Percentiles rank a stretch among this genome's conserved stretches.
Evolutionary conservation across 2,888 invertebrate species (phyloP).

Genomic region (Lymantria dispar): DNA sequence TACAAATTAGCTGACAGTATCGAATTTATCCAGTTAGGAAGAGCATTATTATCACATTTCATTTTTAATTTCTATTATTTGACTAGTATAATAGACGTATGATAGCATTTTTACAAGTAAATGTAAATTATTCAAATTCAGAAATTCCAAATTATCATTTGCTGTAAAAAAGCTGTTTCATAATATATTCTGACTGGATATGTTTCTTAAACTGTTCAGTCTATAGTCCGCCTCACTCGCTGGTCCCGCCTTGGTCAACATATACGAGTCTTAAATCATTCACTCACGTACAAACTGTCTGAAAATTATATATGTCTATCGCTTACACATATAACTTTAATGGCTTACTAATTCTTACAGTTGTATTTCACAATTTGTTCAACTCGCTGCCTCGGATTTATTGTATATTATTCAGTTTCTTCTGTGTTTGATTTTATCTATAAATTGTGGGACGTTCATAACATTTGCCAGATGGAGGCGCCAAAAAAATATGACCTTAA

Average conservation of each 20-base stretch:
- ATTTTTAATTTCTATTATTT: neutral
- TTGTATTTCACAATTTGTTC: neutral
- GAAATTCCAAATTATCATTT: slow-evolving; percentile 11
- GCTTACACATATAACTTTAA: slow-evolving; percentile 28
- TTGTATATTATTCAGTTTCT: neutral
- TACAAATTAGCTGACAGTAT: neutral
- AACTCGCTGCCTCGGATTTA: neutral
- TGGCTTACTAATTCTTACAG: slow-evolving; percentile 32
- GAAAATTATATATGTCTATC: slow-evolving; percentile 39
- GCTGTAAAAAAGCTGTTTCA: slow-evolving; percentile 9
- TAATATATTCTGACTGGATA: neutral
- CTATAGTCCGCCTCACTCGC: slow-evolving; percentile 5
- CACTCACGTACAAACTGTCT: slow-evolving; percentile 61
- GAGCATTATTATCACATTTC: neutral
- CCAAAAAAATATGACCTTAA: too few species aligned
- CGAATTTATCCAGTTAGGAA: neutral
- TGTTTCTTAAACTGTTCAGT: neutral
- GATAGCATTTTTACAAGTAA: neutral
- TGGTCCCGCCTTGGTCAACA: slow-evolving; percentile 15
- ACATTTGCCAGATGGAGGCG: too few species aligned
- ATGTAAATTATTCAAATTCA: slow-evolving; percentile 3
- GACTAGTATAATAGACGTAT: too few species aligned
- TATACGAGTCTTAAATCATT: slow-evolving; percentile 29
- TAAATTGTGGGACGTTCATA: neutral
- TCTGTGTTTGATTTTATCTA: slow-evolving; percentile 8